Percentiles rank a stretch among this genome's conserved stretches.
Conservation (phyloP, 2,113 vertebrate species). For the Fregetta grallaria region DNA sequence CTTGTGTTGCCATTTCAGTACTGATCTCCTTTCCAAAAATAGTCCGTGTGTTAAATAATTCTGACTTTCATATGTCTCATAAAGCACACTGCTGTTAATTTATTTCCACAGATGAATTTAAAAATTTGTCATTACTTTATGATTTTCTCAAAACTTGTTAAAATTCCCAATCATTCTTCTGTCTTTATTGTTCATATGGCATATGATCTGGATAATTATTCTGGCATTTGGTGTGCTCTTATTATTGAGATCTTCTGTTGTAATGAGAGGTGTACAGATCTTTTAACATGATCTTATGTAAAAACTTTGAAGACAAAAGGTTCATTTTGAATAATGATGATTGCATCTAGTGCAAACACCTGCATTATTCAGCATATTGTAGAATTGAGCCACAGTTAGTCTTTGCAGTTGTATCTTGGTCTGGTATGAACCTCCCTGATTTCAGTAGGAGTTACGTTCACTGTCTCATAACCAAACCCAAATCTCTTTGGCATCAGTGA, state of each 20-base stretch:
- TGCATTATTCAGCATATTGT: background rate
- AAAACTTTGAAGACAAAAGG: background rate
- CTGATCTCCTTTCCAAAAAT: background rate
- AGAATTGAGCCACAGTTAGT: background rate
- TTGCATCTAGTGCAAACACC: background rate
- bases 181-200: background rate
- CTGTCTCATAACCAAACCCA: background rate
- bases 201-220: background rate
- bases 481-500: background rate
- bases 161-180: background rate
- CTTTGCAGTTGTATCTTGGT: background rate
- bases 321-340: background rate
- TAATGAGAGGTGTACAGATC: background rate
- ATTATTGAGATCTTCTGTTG: background rate
- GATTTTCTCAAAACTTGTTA: background rate
- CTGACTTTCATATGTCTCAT: conserved; percentile 1
- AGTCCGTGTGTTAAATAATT: conserved; percentile 10
- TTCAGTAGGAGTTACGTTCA: background rate
- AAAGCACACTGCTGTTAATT: background rate
- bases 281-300: background rate
- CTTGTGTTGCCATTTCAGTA: background rate
- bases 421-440: background rate
- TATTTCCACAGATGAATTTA: background rate
- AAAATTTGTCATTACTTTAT: background rate
- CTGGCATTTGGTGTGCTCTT: background rate